phyloP scores from a whole-genome alignment of 2,888 invertebrate species.

The Sipha maydis region DNA sequence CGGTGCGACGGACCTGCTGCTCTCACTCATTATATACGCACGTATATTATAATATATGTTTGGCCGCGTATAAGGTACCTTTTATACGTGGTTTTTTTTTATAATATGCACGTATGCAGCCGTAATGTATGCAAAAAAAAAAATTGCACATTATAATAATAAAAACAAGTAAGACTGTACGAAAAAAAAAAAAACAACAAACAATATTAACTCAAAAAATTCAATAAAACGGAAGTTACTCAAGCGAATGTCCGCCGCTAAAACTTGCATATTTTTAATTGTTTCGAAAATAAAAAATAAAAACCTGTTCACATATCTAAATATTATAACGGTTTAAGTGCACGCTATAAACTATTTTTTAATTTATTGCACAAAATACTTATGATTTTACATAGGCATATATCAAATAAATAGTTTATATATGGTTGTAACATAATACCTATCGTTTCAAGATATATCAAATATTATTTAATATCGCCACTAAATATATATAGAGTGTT shows the following conservation, averaged over 20 bases:
- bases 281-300: neutral
- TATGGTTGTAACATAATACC: no score
- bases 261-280: conserved; percentile 5
- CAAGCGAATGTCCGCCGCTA: neutral
- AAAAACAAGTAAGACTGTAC: neutral
- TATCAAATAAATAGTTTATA: neutral
- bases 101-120: conserved; percentile 33
- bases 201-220: conserved; percentile 10
- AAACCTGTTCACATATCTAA: neutral
- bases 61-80: neutral
- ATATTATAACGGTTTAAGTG: neutral
- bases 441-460: no score
- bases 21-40: neutral
- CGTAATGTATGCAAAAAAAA: neutral
- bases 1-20: conserved; percentile 14
- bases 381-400: neutral
- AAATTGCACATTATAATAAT: conserved; percentile 11
- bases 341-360: neutral
- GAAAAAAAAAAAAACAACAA: neutral
- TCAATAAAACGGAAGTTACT: conserved; percentile 42
- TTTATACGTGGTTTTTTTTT: neutral
- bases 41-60: neutral
- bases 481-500: neutral
- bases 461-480: no score
- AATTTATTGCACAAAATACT: neutral